Percentiles rank a stretch among this genome's conserved stretches.
phyloP scores from a whole-genome alignment of 2,888 invertebrate species.

The Caenorhabditis wallacei region DNA sequence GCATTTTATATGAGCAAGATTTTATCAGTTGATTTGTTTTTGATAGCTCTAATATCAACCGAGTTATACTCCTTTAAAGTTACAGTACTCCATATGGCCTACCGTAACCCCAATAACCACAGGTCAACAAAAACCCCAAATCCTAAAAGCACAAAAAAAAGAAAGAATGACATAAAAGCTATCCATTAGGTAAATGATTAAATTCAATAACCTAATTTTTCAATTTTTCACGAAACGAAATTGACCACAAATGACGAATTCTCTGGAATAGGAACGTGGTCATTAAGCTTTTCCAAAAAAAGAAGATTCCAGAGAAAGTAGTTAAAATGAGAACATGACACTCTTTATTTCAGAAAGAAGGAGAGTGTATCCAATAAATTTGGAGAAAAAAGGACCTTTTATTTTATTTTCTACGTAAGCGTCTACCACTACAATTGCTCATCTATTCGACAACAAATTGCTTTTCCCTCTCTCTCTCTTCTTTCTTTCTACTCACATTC shows the following conservation, averaged over 20 bases:
- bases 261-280: background rate
- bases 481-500: background rate
- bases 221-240: background rate
- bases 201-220: background rate
- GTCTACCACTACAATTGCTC: constrained; percentile 19
- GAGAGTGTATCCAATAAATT: constrained; percentile 5
- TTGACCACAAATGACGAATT: background rate
- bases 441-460: background rate
- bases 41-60: too few relatives aligned
- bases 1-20: too few relatives aligned
- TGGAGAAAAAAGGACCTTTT: constrained; percentile 36
- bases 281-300: background rate
- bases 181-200: background rate
- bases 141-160: too few relatives aligned
- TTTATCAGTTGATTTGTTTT: too few relatives aligned
- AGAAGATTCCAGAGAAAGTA: background rate
- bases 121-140: too few relatives aligned
- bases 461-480: background rate
- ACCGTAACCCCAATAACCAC: too few relatives aligned
- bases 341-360: constrained; percentile 2
- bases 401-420: constrained; percentile 32
- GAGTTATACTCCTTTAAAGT: too few relatives aligned
- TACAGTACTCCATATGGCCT: too few relatives aligned
- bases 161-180: background rate
- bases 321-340: constrained; percentile 31